Conservation (phyloP, 35 echinoderm and acorn worm species). For the Amphiura filiformis region DNA sequence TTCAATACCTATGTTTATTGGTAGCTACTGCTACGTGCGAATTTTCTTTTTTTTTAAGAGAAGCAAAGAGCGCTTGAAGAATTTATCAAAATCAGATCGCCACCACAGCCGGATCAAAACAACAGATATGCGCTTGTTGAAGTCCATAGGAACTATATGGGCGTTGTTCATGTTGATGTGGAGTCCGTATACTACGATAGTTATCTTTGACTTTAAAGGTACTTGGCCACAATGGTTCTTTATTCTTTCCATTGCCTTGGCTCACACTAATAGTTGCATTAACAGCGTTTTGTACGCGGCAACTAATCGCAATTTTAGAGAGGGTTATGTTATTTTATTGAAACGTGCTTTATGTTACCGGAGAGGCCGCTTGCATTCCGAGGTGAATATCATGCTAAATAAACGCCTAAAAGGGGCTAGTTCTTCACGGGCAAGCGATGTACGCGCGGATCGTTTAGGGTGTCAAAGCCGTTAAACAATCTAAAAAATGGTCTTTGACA, state of each 20-base stretch:
- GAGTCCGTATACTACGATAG: not conserved
- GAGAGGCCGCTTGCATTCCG: no score
- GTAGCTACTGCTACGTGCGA: slow-evolving; percentile 4
- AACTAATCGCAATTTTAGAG: slow-evolving; percentile 11
- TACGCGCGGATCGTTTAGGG: no score
- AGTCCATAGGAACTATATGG: not conserved
- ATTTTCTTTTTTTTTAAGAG: not conserved
- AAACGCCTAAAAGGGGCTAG: no score
- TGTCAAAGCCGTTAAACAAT: no score
- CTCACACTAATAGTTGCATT: slow-evolving; percentile 23
- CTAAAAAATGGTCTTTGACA: no score
- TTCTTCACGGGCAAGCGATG: no score
- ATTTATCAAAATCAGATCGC: not conserved
- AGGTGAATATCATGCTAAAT: no score
- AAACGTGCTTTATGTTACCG: not conserved
- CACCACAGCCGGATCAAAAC: not conserved
- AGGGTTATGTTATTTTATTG: not conserved
- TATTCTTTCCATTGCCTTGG: not conserved
- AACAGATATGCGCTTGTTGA: not conserved
- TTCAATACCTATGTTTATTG: not conserved
- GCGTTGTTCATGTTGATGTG: not conserved
- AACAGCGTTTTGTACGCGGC: slow-evolving; percentile 15
- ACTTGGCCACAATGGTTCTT: not conserved
- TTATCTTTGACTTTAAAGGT: not conserved
- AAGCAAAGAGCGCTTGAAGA: not conserved